Evolutionary conservation across 2,113 vertebrate species (phyloP), one percentile per base, ranked within the genome.

Genomic region (Glaucidium brasilianum): DNA sequence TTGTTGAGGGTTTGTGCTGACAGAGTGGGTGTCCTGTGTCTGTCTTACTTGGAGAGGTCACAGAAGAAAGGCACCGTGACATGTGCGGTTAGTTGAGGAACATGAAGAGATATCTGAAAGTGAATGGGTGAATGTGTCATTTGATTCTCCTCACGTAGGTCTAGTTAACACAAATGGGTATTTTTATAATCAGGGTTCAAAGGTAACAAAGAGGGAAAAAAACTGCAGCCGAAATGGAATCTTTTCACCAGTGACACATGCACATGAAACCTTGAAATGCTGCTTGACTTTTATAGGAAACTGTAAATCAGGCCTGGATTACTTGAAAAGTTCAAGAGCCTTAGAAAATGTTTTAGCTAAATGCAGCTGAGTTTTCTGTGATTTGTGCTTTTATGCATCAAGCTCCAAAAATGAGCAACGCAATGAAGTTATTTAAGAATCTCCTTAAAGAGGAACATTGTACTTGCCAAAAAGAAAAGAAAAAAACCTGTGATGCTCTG

Each of bases 271-370:
- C 81, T 94, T 94, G 81, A 95, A 90, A 94, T 49, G 87, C 91
- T 96, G 81, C 87, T 97, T 95, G 94, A 95, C 91, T 96, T 96
- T 96, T 91, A 88, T 49, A 88, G 81, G 71, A 85, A 90, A 50
- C 52, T 88, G 78, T 95, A 97, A 96, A 95, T 96, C 89, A 93
- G 89, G 50, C 78, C 78, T 88, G 74, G 41, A 93, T 96, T 88
- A 39, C 85, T 80, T 71, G 87, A 83, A 52, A 96, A 94, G 85
- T 95, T 95, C 89, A 91, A 95, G 94, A 93, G 81, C 77, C 67
- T 92, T 59, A 79, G 77, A 87, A 95, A 96, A 83, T 52, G 12
- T 66, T 87, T 49, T 41, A 55, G 78, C 68, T 88, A 90, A 96
- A 90, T 62, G 50, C 62, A 73, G 92, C 58, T n/a, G 86, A 95